Evolutionary conservation across 2,113 vertebrate genomes (phyloP).

Genomic region (Rhinopomastus cyanomelas): DNA sequence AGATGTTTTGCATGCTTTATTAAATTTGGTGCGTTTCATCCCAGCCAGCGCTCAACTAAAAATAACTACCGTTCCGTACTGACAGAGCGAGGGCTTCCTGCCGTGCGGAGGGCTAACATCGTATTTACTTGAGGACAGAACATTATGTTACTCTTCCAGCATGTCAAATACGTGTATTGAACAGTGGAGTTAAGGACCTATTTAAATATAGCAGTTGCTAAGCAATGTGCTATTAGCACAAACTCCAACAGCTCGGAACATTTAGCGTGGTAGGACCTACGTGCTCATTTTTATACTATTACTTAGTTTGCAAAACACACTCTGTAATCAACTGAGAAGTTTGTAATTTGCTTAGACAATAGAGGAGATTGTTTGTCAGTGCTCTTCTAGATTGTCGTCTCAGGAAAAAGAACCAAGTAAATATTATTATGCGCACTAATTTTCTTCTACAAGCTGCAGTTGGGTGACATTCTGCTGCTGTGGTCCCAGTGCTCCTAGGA

Average conservation of each 20-base stretch:
- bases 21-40: constrained; percentile 32
- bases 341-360: background rate
- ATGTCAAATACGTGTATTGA: background rate
- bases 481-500: background rate
- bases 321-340: background rate
- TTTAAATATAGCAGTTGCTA: constrained; percentile 62
- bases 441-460: background rate
- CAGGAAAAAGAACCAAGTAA: background rate
- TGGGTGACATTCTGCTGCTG: background rate
- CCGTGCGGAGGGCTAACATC: constrained; percentile 23
- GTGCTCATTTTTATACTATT: background rate
- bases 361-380: background rate
- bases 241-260: constrained; percentile 21
- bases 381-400: background rate
- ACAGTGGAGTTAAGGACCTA: constrained; percentile 6
- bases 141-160: background rate
- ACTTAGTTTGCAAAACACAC: background rate
- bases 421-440: background rate
- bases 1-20: constrained; percentile 49
- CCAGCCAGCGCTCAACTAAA: constrained; percentile 23
- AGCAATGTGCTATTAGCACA: constrained; percentile 50
- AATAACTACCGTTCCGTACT: constrained; percentile 25
- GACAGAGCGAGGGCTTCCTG: background rate
- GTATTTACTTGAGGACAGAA: constrained; percentile 36
- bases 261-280: constrained; percentile 1